Percentiles rank a stretch among this genome's conserved stretches.
phyloP scores from a whole-genome alignment of 2,888 invertebrate species.

The Pimpla rufipes region DNA sequence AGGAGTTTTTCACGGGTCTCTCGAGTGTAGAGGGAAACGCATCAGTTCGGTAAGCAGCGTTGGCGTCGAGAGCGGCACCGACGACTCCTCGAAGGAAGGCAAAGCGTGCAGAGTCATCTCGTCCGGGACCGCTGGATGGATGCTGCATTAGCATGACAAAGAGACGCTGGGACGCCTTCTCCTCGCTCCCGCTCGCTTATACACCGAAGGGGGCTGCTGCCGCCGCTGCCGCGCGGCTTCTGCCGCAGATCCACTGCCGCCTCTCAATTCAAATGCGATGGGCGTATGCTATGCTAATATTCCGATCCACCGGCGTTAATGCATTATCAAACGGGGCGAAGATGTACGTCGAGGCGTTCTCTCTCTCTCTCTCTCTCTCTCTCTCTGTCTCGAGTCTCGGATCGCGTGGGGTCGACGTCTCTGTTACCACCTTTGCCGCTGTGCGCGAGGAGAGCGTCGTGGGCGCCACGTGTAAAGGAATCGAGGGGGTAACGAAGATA shows the following conservation, averaged over 20 bases:
- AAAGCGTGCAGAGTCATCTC: slow-evolving; percentile 80
- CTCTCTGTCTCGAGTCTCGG: slow-evolving; percentile 57
- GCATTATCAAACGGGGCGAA: slow-evolving; percentile 84
- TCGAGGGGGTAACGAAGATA: neutral
- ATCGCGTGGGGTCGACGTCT: slow-evolving; percentile 71
- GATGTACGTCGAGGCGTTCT: slow-evolving; percentile 74
- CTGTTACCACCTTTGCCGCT: slow-evolving; percentile 66
- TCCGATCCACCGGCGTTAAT: slow-evolving; percentile 84
- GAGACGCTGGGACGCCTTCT: slow-evolving; percentile 84
- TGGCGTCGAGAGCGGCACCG: slow-evolving; percentile 47
- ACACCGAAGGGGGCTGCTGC: slow-evolving; percentile 70
- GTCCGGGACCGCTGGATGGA: slow-evolving; percentile 77
- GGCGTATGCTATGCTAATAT: slow-evolving; percentile 85
- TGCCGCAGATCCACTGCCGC: slow-evolving; percentile 73
- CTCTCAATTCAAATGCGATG: slow-evolving; percentile 85
- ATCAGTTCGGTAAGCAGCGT: slow-evolving; percentile 41
- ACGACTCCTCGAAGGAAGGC: slow-evolving; percentile 61
- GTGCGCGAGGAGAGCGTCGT: slow-evolving; percentile 15
- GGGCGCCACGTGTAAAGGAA: neutral
- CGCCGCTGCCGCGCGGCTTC: slow-evolving; percentile 73
- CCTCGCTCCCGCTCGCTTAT: slow-evolving; percentile 83
- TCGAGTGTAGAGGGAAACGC: slow-evolving; percentile 47
- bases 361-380: no score
- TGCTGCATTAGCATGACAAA: slow-evolving; percentile 85
- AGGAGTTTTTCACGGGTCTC: neutral